These are phyloP conservation scores for Drosophila quinaria DNA, from an alignment of 2,888 invertebrate genomes.

Conservation along the genomic window DNA sequence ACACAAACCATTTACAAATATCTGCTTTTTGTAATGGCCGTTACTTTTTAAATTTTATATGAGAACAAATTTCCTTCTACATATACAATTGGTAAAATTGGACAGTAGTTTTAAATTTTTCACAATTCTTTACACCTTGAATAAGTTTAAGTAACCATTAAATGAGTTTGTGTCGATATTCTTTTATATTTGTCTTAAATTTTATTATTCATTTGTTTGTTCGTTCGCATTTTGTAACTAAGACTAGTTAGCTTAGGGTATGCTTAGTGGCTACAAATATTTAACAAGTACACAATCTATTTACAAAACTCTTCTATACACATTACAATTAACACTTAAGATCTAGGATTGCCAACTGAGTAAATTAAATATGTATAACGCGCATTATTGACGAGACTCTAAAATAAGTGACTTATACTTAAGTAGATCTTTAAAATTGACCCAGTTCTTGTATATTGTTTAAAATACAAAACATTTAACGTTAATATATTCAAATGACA, in stretches of 20 bases:
- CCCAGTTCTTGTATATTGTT: slow-evolving; percentile 55
- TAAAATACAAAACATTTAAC: slow-evolving; percentile 12
- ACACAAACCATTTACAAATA: not conserved
- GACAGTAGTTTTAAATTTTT: not conserved
- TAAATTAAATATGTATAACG: slow-evolving; percentile 39
- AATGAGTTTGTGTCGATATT: slow-evolving; percentile 5
- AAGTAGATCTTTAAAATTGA: slow-evolving; percentile 78
- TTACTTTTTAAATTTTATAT: not conserved
- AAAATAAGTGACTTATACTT: slow-evolving; percentile 71
- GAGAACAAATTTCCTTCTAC: not conserved
- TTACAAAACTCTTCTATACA: slow-evolving; percentile 68
- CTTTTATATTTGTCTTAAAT: slow-evolving; percentile 62
- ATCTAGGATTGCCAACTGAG: slow-evolving; percentile 48
- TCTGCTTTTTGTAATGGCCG: not conserved
- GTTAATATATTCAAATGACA: slow-evolving; percentile 34
- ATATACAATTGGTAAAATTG: no score
- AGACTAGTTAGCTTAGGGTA: slow-evolving; percentile 73
- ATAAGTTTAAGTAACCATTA: not conserved
- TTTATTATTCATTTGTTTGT: slow-evolving; percentile 63
- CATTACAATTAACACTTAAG: slow-evolving; percentile 72
- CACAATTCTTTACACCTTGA: not conserved
- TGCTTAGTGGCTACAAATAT: slow-evolving; percentile 69
- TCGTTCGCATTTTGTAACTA: slow-evolving; percentile 74
- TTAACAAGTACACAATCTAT: slow-evolving; percentile 70
- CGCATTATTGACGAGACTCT: slow-evolving; percentile 61